phyloP scores from a whole-genome alignment of 2,113 vertebrate genomes.

The Ramphastos sulfuratus region DNA sequence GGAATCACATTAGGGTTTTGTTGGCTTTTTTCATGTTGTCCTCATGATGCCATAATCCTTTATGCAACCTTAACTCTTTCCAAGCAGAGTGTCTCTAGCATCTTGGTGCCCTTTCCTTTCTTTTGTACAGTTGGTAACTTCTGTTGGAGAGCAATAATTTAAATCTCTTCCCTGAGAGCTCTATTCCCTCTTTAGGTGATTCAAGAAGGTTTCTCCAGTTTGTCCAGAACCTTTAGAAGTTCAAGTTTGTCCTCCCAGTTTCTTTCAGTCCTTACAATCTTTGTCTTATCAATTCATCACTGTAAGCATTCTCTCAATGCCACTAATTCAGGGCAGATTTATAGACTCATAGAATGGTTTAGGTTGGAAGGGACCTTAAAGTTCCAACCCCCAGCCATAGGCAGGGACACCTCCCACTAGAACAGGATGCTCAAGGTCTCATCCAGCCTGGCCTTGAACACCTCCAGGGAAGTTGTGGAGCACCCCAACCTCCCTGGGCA shows the following conservation, averaged over 20 bases:
- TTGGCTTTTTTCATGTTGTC: not conserved
- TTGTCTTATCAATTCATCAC: not conserved
- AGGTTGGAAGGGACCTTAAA: too few species aligned
- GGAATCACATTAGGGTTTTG: not conserved
- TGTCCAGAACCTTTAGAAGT: not conserved
- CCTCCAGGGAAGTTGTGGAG: too few species aligned
- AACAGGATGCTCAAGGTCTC: too few species aligned
- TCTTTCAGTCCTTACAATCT: not conserved
- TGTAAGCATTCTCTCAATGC: not conserved
- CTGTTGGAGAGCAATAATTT: not conserved
- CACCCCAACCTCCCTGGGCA: too few species aligned
- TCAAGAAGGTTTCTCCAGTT: not conserved
- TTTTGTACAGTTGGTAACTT: not conserved
- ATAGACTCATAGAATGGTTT: too few species aligned
- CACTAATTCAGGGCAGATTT: too few species aligned
- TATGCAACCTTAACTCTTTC: not conserved
- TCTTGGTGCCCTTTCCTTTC: not conserved
- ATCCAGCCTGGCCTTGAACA: too few species aligned
- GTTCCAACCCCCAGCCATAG: too few species aligned
- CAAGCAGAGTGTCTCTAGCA: not conserved
- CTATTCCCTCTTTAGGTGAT: not conserved
- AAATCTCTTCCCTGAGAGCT: not conserved
- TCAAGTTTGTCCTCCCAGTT: not conserved
- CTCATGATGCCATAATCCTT: not conserved
- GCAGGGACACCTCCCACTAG: too few species aligned